A percentile compares a stretch with the other conserved stretches of the same genome.
These are phyloP conservation scores for Morinoia aosen DNA, from an alignment of 2,888 invertebrate species.

Conservation along the genomic window DNA sequence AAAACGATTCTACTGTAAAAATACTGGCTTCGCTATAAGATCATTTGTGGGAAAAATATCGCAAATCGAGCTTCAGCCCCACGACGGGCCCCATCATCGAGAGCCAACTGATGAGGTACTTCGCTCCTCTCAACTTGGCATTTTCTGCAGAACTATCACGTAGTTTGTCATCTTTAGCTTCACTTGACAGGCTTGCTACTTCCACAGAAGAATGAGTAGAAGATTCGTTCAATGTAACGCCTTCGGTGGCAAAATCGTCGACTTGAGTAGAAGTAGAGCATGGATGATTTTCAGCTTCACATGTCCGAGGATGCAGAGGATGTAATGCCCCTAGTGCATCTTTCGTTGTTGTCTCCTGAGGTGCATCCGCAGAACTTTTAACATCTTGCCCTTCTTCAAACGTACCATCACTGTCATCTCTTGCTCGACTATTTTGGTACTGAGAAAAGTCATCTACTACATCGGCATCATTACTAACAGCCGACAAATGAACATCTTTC, in stretches of 20 bases:
- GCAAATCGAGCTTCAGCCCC: constrained; percentile 56
- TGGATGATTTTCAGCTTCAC: not conserved
- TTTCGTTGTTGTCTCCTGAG: too few species aligned
- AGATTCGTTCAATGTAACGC: not conserved
- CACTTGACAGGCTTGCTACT: not conserved
- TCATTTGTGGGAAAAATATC: constrained; percentile 57
- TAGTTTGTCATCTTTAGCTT: not conserved
- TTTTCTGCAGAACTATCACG: not conserved
- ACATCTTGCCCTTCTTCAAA: too few species aligned
- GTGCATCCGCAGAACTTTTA: too few species aligned
- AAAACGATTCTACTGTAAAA: too few species aligned
- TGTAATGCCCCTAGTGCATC: too few species aligned
- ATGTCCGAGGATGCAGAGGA: not conserved
- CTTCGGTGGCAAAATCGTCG: not conserved
- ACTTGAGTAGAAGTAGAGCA: not conserved
- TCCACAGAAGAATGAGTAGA: not conserved
- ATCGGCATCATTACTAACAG: too few species aligned
- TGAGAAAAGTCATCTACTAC: too few species aligned
- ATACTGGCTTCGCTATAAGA: not conserved
- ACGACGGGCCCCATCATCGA: constrained; percentile 63
- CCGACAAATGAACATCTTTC: too few species aligned
- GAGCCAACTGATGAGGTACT: constrained; percentile 62
- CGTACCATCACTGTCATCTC: too few species aligned
- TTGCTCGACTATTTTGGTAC: too few species aligned
- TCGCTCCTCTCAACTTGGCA: not conserved